A percentile compares a stretch with the other conserved stretches of the same genome.
These are phyloP conservation scores for Palaemon carinicauda DNA, from an alignment of 1,140 invertebrate genomes.

Conservation along the genomic window DNA sequence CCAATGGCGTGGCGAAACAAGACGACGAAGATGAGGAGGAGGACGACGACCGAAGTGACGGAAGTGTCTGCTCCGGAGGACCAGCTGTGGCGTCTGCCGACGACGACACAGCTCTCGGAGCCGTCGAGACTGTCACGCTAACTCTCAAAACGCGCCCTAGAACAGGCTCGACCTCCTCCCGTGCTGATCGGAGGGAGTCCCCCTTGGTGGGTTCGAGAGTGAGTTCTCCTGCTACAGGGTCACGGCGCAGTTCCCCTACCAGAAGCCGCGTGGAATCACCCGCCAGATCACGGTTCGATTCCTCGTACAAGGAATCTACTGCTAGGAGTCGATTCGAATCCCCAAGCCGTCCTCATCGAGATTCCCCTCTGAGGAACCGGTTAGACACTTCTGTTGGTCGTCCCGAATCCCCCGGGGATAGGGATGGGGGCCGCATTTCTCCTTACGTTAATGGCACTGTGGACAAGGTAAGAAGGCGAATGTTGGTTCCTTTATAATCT, in stretches of 20 bases:
- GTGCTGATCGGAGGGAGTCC: slow-evolving; percentile 45
- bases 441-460: slow-evolving; percentile 42
- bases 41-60: slow-evolving; percentile 34
- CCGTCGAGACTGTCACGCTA: not conserved
- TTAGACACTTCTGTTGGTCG: not conserved
- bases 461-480: slow-evolving; percentile 31
- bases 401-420: not conserved
- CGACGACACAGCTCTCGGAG: not conserved
- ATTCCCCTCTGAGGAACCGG: not conserved
- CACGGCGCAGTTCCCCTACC: slow-evolving; percentile 5
- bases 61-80: slow-evolving; percentile 16
- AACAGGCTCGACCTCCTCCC: not conserved
- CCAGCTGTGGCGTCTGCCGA: not conserved
- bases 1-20: slow-evolving; percentile 29
- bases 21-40: slow-evolving; percentile 49
- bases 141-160: slow-evolving; percentile 12
- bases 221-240: slow-evolving; percentile 30
- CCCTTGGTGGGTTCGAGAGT: slow-evolving; percentile 21
- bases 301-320: slow-evolving; percentile 32
- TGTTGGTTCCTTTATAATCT: too few species aligned
- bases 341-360: too few species aligned
- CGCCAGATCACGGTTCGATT: slow-evolving; percentile 18
- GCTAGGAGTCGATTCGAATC: slow-evolving; percentile 15
- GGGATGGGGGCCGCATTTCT: slow-evolving; percentile 33
- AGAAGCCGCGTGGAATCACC: slow-evolving; percentile 30